Evolutionary conservation across 2,888 invertebrate species (phyloP).

Genomic region (Trichogramma dendrolimi): DNA sequence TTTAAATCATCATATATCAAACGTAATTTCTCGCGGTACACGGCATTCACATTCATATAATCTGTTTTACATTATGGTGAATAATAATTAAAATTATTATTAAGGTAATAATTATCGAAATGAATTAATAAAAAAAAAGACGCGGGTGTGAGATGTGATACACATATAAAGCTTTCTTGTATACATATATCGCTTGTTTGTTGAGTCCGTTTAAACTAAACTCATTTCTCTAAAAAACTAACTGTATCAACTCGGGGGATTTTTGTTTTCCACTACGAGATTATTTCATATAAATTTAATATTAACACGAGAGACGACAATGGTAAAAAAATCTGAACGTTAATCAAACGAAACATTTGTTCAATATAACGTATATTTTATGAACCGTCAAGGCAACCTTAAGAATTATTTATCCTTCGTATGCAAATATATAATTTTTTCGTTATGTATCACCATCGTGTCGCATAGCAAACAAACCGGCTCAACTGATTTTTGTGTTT

Average conservation of each 20-base stretch:
- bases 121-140: conserved; percentile 19
- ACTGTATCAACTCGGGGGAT: no score
- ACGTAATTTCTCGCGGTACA: conserved; percentile 24
- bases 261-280: no score
- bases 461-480: background rate
- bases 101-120: no score
- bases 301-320: conserved; percentile 9
- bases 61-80: no score
- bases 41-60: background rate
- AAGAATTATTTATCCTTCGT: conserved; percentile 16
- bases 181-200: conserved; percentile 10
- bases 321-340: conserved; percentile 17
- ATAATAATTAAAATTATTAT: no score
- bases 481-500: no score
- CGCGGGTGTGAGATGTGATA: conserved; percentile 19
- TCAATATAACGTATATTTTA: conserved; percentile 11
- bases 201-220: conserved; percentile 22
- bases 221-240: conserved; percentile 15
- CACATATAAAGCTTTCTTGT: conserved; percentile 17
- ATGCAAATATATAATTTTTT: conserved; percentile 1
- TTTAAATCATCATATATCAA: conserved; percentile 12
- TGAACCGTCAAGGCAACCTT: conserved; percentile 17
- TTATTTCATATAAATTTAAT: no score
- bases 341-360: conserved; percentile 18
- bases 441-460: background rate